Base-by-base conservation (phyloP, 1,140 invertebrate genomes). In the Laodelphax striatellus region DNA sequence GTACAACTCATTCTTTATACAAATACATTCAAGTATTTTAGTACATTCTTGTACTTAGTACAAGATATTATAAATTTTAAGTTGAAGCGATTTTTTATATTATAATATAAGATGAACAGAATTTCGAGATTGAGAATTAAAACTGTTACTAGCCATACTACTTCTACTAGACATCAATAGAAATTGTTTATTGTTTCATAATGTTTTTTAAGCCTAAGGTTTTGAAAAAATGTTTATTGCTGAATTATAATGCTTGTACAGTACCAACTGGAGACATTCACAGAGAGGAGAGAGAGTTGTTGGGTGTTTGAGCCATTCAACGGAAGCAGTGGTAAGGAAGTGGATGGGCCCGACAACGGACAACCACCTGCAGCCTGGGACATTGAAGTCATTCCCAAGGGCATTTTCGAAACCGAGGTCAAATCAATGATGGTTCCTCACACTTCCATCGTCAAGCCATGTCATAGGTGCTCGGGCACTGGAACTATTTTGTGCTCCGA, bases 181-280 rank as follows among this genome's bases (percentile, higher is more conserved):
- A n/a, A n/a, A n/a, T n/a, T n/a, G n/a, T n/a, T n/a, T n/a, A n/a
- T n/a, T n/a, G n/a, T n/a, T n/a, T n/a, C n/a, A n/a, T n/a, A n/a
- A n/a, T n/a, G n/a, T n/a, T n/a, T n/a, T n/a, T n/a, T n/a, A n/a
- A n/a, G n/a, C n/a, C n/a, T n/a, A n/a, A n/a, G n/a, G n/a, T n/a
- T n/a, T n/a, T n/a, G n/a, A n/a, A n/a, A n/a, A n/a, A n/a, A n/a
- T n/a, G n/a, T n/a, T n/a, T n/a, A n/a, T n/a, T n/a, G n/a, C n/a
- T 28, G 24, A 28, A 28, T 28, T 2, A 6, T 4, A 4, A 28
- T 28, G 2, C 6, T 50, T 17, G 9, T 50, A 1, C 67, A 82
- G 78, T 82, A 82, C 63, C 73, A 78, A 17, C 67, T 82, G 60
- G 78, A 82, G 65, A 80, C 78, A n/a, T 82, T 80, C 67, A 77